Conservation (phyloP, 2,888 invertebrate species). For the Latheticus oryzae region DNA sequence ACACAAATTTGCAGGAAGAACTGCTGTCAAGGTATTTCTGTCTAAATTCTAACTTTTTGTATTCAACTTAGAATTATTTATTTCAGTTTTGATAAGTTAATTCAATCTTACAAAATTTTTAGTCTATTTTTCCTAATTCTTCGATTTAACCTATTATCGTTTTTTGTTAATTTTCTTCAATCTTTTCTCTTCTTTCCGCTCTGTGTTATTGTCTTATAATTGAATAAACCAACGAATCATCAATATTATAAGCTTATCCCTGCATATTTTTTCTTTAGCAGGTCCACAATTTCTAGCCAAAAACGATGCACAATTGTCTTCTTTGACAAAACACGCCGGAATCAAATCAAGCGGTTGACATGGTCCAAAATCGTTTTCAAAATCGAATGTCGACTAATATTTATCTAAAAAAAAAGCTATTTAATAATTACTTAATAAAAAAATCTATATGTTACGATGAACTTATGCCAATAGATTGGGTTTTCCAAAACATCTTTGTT, state of each 20-base stretch:
- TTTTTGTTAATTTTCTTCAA: too few relatives aligned
- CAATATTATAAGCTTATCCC: conserved; percentile 65
- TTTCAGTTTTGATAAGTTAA: too few relatives aligned
- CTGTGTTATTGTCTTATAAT: too few relatives aligned
- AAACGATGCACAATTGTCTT: conserved; percentile 62
- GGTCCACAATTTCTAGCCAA: conserved; percentile 66
- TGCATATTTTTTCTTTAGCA: conserved; percentile 67
- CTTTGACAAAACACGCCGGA: conserved; percentile 64
- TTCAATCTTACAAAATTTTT: too few relatives aligned
- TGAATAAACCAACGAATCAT: too few relatives aligned
- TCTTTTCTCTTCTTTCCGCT: too few relatives aligned
- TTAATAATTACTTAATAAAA: conserved; percentile 23
- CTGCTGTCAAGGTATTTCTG: too few relatives aligned
- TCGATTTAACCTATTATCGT: too few relatives aligned
- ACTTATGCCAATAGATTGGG: conserved; percentile 55
- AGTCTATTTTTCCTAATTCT: too few relatives aligned
- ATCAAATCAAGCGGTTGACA: conserved; percentile 67
- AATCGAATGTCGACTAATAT: conserved; percentile 55
- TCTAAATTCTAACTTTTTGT: too few relatives aligned
- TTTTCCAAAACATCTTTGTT: conserved; percentile 47
- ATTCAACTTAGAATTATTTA: too few relatives aligned
- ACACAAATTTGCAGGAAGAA: too few relatives aligned
- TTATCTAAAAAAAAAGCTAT: conserved; percentile 49
- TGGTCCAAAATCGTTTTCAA: conserved; percentile 65
- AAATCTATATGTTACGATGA: conserved; percentile 48